A percentile compares a stretch with the other conserved stretches of the same genome.
Conservation (phyloP, 2,113 vertebrate genomes). For the Gallinago media region DNA sequence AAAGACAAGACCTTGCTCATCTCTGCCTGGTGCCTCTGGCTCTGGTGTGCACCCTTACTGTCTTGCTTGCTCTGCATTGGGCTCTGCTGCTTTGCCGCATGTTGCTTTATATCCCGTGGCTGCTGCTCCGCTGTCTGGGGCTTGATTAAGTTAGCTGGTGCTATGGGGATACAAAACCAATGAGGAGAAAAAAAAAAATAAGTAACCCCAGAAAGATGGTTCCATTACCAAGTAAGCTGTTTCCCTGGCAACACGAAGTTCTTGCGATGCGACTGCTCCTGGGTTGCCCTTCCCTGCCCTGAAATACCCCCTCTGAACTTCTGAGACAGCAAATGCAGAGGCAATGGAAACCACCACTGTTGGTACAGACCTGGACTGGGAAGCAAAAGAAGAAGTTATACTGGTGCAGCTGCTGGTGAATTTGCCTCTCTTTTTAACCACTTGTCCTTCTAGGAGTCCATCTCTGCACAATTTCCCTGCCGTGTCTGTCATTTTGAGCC, state of each 20-base stretch:
- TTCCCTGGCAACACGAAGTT: slow-evolving; percentile 22
- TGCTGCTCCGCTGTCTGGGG: not conserved
- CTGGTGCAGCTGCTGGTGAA: not conserved
- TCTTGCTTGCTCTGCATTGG: not conserved
- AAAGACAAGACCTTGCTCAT: not conserved
- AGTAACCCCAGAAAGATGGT: not conserved
- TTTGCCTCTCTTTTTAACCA: not conserved
- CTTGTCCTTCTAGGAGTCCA: not conserved
- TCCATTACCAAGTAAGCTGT: not conserved
- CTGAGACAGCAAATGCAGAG: not conserved
- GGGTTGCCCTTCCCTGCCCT: not conserved
- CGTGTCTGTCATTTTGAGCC: not conserved
- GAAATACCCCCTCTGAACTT: not conserved
- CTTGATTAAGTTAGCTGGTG: not conserved
- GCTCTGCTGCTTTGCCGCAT: not conserved
- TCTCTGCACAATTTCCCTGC: not conserved
- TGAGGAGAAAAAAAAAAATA: not conserved
- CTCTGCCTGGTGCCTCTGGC: not conserved
- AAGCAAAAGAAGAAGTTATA: not conserved
- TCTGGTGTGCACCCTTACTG: not conserved
- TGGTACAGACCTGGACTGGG: not conserved
- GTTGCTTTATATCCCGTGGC: not conserved
- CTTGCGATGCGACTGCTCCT: not conserved
- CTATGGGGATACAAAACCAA: not conserved
- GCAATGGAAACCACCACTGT: accelerated